Evolutionary conservation across 2,888 invertebrate genomes (phyloP).

Genomic region (Drosophila demipolita): DNA sequence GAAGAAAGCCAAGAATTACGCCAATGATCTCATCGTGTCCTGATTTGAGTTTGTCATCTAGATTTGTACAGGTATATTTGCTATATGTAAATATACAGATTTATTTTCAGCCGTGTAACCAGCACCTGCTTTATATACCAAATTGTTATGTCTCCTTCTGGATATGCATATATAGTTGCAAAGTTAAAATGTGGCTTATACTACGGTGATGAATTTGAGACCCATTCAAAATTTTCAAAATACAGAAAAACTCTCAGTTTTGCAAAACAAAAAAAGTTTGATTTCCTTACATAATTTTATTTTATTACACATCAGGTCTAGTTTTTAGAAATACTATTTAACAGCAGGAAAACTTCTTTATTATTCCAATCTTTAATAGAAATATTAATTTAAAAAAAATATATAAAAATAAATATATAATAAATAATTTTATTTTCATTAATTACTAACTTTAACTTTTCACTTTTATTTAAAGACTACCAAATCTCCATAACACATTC

Average conservation of each 20-base stretch:
- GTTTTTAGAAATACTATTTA: not conserved
- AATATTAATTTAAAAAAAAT: not conserved
- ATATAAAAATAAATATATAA: too few relatives aligned
- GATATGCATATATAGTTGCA: not conserved
- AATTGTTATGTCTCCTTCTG: not conserved
- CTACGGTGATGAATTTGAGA: not conserved
- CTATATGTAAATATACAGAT: not conserved
- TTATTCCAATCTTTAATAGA: not conserved
- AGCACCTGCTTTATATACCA: not conserved
- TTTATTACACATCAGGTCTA: not conserved
- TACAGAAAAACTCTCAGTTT: not conserved
- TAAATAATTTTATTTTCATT: not conserved
- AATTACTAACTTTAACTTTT: not conserved
- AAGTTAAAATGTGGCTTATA: not conserved
- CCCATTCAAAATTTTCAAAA: not conserved
- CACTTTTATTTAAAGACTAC: not conserved
- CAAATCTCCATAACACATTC: not conserved
- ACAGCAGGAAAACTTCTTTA: not conserved
- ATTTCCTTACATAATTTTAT: not conserved
- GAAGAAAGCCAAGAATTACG: slow-evolving; percentile 1
- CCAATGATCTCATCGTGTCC: slow-evolving; percentile 1
- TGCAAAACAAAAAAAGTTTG: not conserved
- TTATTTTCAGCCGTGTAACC: not conserved
- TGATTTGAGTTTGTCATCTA: slow-evolving; percentile 15
- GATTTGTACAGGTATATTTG: not conserved